phyloP scores from a whole-genome alignment of 2,888 invertebrate genomes.

The Orthonychiurus folsomi region DNA sequence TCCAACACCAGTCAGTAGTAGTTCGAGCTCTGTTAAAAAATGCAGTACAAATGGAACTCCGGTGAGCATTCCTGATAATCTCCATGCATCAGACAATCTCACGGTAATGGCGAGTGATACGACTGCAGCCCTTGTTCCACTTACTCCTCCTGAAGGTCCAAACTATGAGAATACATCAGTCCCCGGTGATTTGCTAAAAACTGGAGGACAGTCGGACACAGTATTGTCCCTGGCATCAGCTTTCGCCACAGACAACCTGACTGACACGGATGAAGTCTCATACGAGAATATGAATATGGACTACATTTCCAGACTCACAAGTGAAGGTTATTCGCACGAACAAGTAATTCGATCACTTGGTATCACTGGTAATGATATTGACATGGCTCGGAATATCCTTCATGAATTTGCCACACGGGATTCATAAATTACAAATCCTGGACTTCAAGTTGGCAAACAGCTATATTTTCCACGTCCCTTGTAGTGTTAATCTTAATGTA shows the following conservation, averaged over 20 bases:
- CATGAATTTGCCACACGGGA: conserved; percentile 70
- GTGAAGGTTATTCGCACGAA: conserved; percentile 82
- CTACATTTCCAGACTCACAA: conserved; percentile 76
- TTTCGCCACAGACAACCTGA: background rate
- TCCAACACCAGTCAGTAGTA: conserved; percentile 23
- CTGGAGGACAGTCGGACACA: conserved; percentile 13
- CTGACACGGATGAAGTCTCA: conserved; percentile 45
- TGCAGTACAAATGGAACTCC: conserved; percentile 34
- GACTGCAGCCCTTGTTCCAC: conserved; percentile 20
- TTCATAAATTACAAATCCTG: conserved; percentile 13
- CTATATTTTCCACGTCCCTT: no score
- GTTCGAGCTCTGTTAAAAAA: conserved; percentile 35
- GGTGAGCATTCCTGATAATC: no score
- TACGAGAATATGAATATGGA: conserved; percentile 87
- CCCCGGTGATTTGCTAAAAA: background rate
- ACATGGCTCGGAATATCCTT: conserved; percentile 91
- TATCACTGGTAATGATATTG: conserved; percentile 84
- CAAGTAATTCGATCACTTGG: conserved; percentile 84
- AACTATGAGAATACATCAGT: conserved; percentile 49
- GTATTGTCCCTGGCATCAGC: background rate
- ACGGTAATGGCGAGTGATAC: conserved; percentile 30
- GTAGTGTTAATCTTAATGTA: no score
- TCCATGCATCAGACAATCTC: conserved; percentile 38
- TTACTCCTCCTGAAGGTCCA: conserved; percentile 44
- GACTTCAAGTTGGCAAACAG: no score